Conservation (phyloP, 2,113 vertebrate species). For the Chrysemys picta region DNA sequence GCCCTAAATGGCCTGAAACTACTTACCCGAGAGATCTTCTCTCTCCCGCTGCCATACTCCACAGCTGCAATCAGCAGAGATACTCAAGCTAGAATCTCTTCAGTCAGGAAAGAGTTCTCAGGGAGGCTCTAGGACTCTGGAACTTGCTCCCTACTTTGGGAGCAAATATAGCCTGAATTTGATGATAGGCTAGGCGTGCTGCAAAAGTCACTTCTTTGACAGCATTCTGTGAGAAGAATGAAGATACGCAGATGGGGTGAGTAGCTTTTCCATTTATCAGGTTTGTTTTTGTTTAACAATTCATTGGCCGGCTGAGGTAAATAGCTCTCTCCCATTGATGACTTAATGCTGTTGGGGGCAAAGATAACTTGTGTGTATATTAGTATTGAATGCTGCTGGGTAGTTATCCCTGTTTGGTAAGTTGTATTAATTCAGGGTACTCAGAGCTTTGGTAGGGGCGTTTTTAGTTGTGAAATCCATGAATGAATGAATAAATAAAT, state of each 20-base stretch:
- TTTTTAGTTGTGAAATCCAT: not conserved
- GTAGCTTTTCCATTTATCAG: not conserved
- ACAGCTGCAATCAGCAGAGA: not conserved
- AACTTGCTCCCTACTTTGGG: not conserved
- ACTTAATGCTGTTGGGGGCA: not conserved
- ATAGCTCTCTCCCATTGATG: not conserved
- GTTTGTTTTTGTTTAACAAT: not conserved
- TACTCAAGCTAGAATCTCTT: not conserved
- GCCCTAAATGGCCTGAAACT: not conserved
- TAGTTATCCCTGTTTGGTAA: not conserved
- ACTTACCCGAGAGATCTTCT: fast-evolving
- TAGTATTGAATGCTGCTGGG: not conserved
- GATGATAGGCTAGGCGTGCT: not conserved
- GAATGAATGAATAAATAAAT: not conserved
- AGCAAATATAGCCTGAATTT: not conserved
- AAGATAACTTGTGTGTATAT: not conserved
- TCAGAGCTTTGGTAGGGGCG: not conserved
- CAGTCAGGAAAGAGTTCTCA: not conserved
- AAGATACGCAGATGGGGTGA: not conserved
- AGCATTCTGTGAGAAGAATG: not conserved
- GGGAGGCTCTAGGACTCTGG: not conserved
- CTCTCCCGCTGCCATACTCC: not conserved
- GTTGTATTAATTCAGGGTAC: not conserved
- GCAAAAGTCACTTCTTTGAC: not conserved
- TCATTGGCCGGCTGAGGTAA: not conserved